phyloP scores from a whole-genome alignment of 2,888 invertebrate species.

The Stenchaetothrips biformis region DNA sequence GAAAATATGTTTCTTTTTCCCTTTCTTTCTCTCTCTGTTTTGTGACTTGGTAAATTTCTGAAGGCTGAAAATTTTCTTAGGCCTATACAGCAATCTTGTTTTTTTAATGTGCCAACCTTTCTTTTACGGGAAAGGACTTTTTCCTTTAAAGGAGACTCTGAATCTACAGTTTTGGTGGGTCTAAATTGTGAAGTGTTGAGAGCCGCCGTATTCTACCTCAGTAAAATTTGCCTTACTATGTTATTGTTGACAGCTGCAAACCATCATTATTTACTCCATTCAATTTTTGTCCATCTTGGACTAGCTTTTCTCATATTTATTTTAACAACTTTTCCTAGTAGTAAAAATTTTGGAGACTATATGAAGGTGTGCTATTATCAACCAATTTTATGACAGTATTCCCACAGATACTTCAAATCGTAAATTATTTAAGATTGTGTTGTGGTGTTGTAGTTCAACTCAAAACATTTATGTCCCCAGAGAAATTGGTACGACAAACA shows the following conservation, averaged over 20 bases:
- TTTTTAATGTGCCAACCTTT: slow-evolving; percentile 3
- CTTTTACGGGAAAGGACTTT: neutral
- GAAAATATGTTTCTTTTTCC: neutral
- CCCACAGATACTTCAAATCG: neutral
- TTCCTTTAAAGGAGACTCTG: neutral
- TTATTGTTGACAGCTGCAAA: neutral
- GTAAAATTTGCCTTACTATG: slow-evolving; percentile 3
- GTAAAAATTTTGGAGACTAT: neutral
- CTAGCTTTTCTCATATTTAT: neutral
- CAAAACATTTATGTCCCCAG: neutral
- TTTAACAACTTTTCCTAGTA: neutral
- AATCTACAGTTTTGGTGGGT: neutral
- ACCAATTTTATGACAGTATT: neutral
- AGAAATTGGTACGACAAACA: neutral
- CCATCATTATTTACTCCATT: neutral
- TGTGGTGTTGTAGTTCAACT: neutral
- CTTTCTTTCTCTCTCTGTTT: no score
- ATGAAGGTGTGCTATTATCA: neutral
- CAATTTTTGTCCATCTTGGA: no score
- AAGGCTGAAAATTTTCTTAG: slow-evolving; percentile 3
- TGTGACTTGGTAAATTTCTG: slow-evolving; percentile 13
- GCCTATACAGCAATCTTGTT: neutral
- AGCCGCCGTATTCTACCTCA: slow-evolving; percentile 11
- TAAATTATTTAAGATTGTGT: neutral
- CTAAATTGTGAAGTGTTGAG: neutral